Base-by-base conservation (phyloP, 1,140 invertebrate species). In the Chrysoperla carnea region DNA sequence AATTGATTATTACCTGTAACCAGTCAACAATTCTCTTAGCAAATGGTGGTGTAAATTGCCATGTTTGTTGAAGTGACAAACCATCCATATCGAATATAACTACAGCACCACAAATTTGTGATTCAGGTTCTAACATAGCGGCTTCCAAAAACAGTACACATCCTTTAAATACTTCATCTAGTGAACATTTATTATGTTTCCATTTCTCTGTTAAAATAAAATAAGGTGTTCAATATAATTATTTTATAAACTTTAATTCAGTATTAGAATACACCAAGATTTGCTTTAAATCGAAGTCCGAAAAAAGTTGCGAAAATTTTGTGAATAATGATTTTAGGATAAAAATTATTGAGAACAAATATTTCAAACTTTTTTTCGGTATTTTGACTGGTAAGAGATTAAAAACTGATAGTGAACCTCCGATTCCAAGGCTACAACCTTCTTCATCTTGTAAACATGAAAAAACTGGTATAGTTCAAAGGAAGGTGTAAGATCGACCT, bases 61-160 rank as follows among this genome's bases (percentile, higher is more conserved):
- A 80, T 0, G 81, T 78, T 57, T 87, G 84, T 50, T 79, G 74
- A 48, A 87, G 58, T 11, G 73, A 76, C 1, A 87, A 62, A 1
- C 84, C 83, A 45, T 86, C 81, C 81, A 86, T 84, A 54, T 87
- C 84, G 50, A 87, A 83, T 37, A 87, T 75, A 11, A 86, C 80
- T 6, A 83, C 65, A 1, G 76, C 81, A 9, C 83, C 84, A 43
- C 69, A 70, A 35, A 86, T 73, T 57, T 87, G 82, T 0, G 80
- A 75, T 48, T 72, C 68, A 0, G 81, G 80, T 54, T 87, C 84
- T 49, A 84, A 52, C 72, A 84, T 80, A 29, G 83, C 82, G 0
- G 78, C 77, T 54, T 87, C 84, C 43, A 85, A 56, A 52, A 81
- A 84, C 12, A 86, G 54, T 0, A 85, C 82, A 46, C 76, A 79